Evolutionary conservation across 2,113 vertebrate species (phyloP), one percentile per base, ranked within the genome.

Genomic region (Montifringilla adamsi): DNA sequence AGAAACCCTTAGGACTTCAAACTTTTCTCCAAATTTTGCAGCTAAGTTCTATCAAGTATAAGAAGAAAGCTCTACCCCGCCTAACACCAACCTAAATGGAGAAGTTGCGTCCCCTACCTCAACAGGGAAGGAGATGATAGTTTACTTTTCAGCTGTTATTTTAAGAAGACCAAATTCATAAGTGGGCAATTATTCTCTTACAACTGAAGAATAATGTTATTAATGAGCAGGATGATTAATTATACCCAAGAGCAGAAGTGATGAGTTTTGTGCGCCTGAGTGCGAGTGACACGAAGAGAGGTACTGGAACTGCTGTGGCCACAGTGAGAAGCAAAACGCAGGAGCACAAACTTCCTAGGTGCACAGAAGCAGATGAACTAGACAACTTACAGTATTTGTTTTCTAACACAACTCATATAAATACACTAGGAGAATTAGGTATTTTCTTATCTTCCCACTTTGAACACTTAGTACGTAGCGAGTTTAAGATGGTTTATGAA

Each of bases 281-380:
- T 13, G 26, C 0, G 0, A 88, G 43, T 12, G 46, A 53, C 28
- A 33, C 0, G 3, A 49, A 44, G 20, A 66, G n/a, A 39, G 21
- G 46, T 18, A 30, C 37, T 31, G n/a, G 33, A 77, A 58, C 30
- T 67, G n/a, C 31, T 50, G 5, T 2, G 26, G 58, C 28, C 50
- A 75, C 31, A 66, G 21, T 0, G 5, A 76, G 55, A 83, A 20
- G n/a, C 22, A 80, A 86, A 80, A 63, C 26, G 15, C 73, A 74
- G 31, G 24, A 90, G 8, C 10, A 5, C 39, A 50, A 35, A 73
- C 35, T 26, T 69, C 41, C 55, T 4, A 39, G 31, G 37, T 17
- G 14, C 27, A 62, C 53, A 81, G 41, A 60, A 78, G 20, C 5
- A 12, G 44, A n/a, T 18, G 11, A 82, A 82, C 27, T 26, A 46